Evolutionary conservation across 2,888 invertebrate species (phyloP).

Genomic region (Pyrrhia umbra): DNA sequence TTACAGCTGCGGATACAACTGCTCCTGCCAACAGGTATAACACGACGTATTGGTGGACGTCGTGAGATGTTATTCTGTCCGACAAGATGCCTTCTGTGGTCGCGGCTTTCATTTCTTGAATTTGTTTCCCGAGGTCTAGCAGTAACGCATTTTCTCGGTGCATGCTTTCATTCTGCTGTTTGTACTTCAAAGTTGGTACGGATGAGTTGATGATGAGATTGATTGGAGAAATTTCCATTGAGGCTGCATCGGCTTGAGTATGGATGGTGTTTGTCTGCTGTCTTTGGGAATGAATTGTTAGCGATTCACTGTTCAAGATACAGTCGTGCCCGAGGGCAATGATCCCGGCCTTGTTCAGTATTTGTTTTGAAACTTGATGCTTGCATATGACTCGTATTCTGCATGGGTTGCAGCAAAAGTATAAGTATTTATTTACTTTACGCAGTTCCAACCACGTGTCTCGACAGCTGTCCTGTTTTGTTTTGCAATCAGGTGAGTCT

Average conservation of each 20-base stretch:
- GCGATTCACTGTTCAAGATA: slow-evolving; percentile 11
- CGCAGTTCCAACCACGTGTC: too few relatives aligned
- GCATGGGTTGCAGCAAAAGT: too few relatives aligned
- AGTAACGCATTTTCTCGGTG: neutral
- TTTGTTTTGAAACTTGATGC: too few relatives aligned
- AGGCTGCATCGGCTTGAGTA: too few relatives aligned
- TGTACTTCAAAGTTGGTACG: neutral
- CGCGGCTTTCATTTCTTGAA: slow-evolving; percentile 5
- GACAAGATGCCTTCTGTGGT: neutral
- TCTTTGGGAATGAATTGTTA: slow-evolving; percentile 12
- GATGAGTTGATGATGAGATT: slow-evolving; percentile 1
- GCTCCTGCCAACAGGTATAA: slow-evolving; percentile 1
- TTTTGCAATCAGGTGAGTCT: too few relatives aligned
- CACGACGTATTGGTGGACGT: slow-evolving; percentile 4
- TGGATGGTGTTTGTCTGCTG: neutral
- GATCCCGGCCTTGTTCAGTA: too few relatives aligned
- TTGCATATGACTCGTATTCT: too few relatives aligned
- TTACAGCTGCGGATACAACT: neutral
- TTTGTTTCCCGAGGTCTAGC: neutral
- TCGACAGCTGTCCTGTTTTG: too few relatives aligned
- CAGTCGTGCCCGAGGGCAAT: slow-evolving; percentile 15
- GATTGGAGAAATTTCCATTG: slow-evolving; percentile 4
- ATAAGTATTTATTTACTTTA: too few relatives aligned
- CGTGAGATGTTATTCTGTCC: neutral
- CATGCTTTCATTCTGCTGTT: neutral